Evolutionary conservation across 2,797 vertebrate species (phyloP).

Genomic region (Silurus aristotelis): DNA sequence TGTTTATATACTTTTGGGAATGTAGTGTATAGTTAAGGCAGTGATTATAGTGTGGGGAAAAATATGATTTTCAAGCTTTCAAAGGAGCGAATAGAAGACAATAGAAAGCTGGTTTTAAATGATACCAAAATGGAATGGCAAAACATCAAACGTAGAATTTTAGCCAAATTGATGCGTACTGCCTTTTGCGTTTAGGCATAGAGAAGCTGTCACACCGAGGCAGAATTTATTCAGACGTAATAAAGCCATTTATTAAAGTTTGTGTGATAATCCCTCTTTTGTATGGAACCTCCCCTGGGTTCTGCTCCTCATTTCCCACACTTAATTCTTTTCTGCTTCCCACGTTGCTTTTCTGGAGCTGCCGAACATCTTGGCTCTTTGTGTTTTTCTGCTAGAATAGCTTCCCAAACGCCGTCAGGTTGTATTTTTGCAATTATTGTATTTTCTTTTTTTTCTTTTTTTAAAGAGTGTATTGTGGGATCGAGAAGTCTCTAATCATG

Average conservation of each 20-base stretch:
- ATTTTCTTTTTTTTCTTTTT: background rate
- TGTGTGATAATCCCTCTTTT: conserved; percentile 26
- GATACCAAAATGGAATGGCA: background rate
- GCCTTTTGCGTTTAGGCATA: background rate
- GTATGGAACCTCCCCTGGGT: conserved; percentile 19
- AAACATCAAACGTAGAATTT: background rate
- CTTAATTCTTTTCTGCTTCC: background rate
- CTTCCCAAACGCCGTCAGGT: conserved; percentile 1
- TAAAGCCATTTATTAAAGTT: conserved; percentile 26
- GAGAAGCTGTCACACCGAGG: background rate
- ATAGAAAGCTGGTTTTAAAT: background rate
- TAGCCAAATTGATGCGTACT: background rate
- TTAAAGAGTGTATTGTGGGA: background rate
- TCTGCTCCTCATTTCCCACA: conserved; percentile 15
- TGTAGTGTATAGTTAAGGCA: background rate
- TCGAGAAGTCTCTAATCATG: background rate
- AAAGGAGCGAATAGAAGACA: background rate
- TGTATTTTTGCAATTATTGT: conserved; percentile 1
- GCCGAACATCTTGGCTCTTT: background rate
- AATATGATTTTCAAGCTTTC: background rate
- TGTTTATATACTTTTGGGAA: background rate
- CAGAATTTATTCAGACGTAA: background rate
- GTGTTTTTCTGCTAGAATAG: background rate
- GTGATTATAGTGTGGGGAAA: background rate
- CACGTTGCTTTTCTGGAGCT: background rate